Base-by-base conservation (phyloP, 1,140 invertebrate genomes). In the Globodera rostochiensis region DNA sequence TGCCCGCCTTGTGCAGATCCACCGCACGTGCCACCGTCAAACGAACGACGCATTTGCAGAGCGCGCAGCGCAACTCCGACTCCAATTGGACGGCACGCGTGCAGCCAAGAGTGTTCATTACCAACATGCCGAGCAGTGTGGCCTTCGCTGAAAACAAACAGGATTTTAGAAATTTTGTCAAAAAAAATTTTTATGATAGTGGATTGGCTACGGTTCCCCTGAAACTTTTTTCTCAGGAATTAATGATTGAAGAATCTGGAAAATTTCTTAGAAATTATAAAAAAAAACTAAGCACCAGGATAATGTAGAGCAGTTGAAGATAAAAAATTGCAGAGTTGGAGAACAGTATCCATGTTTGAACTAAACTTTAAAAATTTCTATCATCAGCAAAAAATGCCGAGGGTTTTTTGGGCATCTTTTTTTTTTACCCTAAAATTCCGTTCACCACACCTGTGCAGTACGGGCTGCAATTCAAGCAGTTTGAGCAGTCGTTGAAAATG, bases 401-500 rank as follows among this genome's bases (percentile, higher is more conserved):
- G 11, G 50, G 1, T 53, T 53, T 53, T 53, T 53, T 53, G 50
- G 50, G 36, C 0, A 53, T 7, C 50, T 53, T 53, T 9, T 53
- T n/a, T 53, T 53, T 53, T 6, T 7, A 50, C 50, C 50, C 50
- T 13, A 53, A 50, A 53, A 7, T 13, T 13, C 7, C 7, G 11
- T 53, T 53, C 50, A 53, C 50, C 50, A 53, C 15, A 82, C 70
- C 88, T 78, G 78, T 88, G 85, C 73, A 89, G 77, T 36, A 80
- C 57, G 1, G 88, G 89, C 79, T 89, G 87, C 8, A 89, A 36
- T 64, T 89, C 81, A n/a, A 89, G 80, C n/a, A 89, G 64, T 60
- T 89, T 87, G 74, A 87, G 84, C 4, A 81, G 84, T 67, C 88
- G 84, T 19, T 82, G 57, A 79, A 86, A 89, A 70, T 90, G 87